These are phyloP conservation scores for Aldabrachelys gigantea DNA, from an alignment of 2,113 vertebrate genomes.

Conservation along the genomic window DNA sequence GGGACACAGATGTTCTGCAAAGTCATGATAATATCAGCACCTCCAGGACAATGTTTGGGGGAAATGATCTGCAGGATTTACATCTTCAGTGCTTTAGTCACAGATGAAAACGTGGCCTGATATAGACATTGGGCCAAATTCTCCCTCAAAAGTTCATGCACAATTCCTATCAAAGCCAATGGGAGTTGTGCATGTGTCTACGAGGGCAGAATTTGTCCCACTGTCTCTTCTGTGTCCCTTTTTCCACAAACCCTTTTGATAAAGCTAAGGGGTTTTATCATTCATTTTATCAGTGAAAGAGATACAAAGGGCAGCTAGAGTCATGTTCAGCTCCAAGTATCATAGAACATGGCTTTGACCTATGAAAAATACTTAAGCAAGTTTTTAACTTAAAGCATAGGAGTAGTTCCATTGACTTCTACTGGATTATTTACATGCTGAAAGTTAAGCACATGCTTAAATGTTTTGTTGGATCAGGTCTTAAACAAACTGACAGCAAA, in stretches of 20 bases:
- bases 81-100: constrained; percentile 19
- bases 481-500: neutral
- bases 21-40: constrained; percentile 25
- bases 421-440: constrained; percentile 7
- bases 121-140: constrained; percentile 6
- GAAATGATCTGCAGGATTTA: constrained; percentile 57
- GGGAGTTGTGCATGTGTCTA: neutral
- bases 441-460: neutral
- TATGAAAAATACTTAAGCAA: neutral
- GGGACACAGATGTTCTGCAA: constrained; percentile 44
- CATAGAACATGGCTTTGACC: neutral
- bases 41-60: constrained; percentile 4
- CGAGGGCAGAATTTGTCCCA: neutral
- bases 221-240: neutral
- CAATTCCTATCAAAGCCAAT: constrained; percentile 1
- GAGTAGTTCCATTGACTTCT: neutral
- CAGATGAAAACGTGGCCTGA: constrained; percentile 37
- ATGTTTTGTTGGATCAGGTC: constrained; percentile 22
- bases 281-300: constrained; percentile 14
- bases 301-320: neutral
- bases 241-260: neutral
- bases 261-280: neutral
- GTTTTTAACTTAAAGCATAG: constrained; percentile 25
- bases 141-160: neutral
- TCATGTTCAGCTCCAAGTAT: neutral